Conservation (phyloP, 2,797 vertebrate genomes). For the Sebastes itinus region DNA sequence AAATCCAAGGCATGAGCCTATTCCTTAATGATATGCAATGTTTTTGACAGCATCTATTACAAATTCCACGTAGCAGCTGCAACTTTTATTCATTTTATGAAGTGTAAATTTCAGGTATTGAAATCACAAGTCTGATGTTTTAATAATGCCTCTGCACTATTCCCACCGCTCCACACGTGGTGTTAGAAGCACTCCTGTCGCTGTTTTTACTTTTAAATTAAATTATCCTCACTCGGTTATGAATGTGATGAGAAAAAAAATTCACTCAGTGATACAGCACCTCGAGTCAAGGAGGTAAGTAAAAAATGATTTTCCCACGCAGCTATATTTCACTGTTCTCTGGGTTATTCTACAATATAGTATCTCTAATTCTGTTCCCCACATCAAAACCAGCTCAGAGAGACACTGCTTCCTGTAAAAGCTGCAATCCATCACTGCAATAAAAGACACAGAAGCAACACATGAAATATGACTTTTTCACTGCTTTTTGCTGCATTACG, state of each 20-base stretch:
- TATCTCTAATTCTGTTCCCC: slow-evolving; percentile 7
- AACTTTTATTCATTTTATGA: slow-evolving; percentile 7
- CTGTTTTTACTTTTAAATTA: slow-evolving; percentile 38
- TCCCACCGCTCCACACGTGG: neutral
- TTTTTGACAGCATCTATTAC: slow-evolving; percentile 9
- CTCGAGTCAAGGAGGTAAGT: neutral
- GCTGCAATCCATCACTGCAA: slow-evolving; percentile 45
- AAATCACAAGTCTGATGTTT: slow-evolving; percentile 32
- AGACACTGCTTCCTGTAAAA: slow-evolving; percentile 38
- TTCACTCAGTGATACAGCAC: neutral
- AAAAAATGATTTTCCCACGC: neutral
- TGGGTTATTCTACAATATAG: neutral
- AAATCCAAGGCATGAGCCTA: neutral
- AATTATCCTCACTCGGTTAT: slow-evolving; percentile 25
- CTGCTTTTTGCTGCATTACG: slow-evolving; percentile 4
- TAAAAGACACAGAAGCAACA: slow-evolving; percentile 24
- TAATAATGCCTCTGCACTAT: slow-evolving; percentile 26
- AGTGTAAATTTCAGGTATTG: slow-evolving; percentile 13
- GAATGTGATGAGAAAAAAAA: slow-evolving; percentile 4
- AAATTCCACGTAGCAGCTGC: neutral
- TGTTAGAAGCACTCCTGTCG: neutral
- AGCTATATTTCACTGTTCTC: slow-evolving; percentile 4
- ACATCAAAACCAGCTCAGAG: slow-evolving; percentile 27
- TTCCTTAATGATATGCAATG: slow-evolving; percentile 1
- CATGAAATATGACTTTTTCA: slow-evolving; percentile 30